Evolutionary conservation across 2,797 vertebrate genomes (phyloP), one percentile per base, ranked within the genome.

Genomic region (Ptychadena robeensis): DNA sequence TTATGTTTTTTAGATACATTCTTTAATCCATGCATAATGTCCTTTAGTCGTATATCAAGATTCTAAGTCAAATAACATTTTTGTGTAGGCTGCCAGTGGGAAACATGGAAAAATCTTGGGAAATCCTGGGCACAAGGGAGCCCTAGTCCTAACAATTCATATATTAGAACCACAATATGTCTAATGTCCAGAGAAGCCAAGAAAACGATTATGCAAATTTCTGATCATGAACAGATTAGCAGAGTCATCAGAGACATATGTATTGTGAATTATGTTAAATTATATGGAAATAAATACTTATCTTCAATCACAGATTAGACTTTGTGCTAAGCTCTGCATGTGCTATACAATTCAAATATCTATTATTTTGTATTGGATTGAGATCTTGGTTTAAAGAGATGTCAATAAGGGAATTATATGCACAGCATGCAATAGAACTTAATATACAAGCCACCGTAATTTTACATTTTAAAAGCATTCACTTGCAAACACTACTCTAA

Each of bases 181-280:
- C 34, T 38, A 25, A 59, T 66, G n/a, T 66, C 61, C 72, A 22
- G 38, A 66, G 61, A 40, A 37, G 40, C 30, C 66, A 14, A 44
- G 31, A 77, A 66, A 40, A 27, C 66, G 74, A 48, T 66, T 77
- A 66, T 77, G 74, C 35, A 75, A 77, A 77, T 77, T 61, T 25
- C 27, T 48, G 35, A 66, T 77, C 61, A 77, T 66, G 74, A 66
- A 63, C 28, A 65, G 74, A 63, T 77, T 77, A 65, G 30, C 28
- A 65, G 37, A 77, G 31, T 77, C 38, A 40, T 66, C 38, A 77
- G 64, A 66, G 74, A 35, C 74, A 77, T 77, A 64, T 25, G 40
- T 66, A 38, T 66, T 77, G 25, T 65, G 63, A 76, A 28, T 32
- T 48, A 44, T 37, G 59, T 35, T 63, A 48, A 77, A 77, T 65